Evolutionary conservation across 2,113 vertebrate genomes (phyloP).

Genomic region (Mystacornis crossleyi): DNA sequence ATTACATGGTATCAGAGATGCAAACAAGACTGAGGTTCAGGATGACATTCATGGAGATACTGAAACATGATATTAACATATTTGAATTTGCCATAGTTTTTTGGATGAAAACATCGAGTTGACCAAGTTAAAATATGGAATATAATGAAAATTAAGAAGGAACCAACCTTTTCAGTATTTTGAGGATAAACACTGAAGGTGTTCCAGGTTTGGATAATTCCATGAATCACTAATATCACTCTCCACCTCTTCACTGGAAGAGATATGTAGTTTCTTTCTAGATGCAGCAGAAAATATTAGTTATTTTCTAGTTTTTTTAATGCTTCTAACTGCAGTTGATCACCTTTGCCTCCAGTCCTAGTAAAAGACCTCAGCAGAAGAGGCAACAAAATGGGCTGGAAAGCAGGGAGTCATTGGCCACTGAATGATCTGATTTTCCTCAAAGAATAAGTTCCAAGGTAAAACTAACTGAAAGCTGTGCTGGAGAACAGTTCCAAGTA

Average conservation of each 20-base stretch:
- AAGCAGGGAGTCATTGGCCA: background rate
- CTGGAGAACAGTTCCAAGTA: background rate
- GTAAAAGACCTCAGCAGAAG: background rate
- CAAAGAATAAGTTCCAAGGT: background rate
- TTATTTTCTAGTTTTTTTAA: background rate
- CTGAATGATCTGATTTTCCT: background rate
- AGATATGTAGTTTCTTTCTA: background rate
- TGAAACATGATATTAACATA: background rate
- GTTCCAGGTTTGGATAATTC: background rate
- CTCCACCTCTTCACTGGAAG: background rate
- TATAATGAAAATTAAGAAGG: background rate
- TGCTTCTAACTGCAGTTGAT: background rate
- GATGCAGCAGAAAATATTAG: background rate
- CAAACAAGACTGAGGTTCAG: background rate
- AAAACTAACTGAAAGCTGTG: background rate
- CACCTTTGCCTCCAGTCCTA: background rate
- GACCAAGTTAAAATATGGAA: background rate
- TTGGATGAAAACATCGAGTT: background rate
- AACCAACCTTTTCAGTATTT: background rate
- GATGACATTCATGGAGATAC: background rate
- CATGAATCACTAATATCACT: background rate
- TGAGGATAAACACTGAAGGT: background rate
- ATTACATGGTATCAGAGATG: background rate
- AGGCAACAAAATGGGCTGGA: background rate
- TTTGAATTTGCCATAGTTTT: background rate